Evolutionary conservation across 2,797 vertebrate genomes (phyloP), one percentile per base, ranked within the genome.

Genomic region (Periophthalmus magnuspinnatus): DNA sequence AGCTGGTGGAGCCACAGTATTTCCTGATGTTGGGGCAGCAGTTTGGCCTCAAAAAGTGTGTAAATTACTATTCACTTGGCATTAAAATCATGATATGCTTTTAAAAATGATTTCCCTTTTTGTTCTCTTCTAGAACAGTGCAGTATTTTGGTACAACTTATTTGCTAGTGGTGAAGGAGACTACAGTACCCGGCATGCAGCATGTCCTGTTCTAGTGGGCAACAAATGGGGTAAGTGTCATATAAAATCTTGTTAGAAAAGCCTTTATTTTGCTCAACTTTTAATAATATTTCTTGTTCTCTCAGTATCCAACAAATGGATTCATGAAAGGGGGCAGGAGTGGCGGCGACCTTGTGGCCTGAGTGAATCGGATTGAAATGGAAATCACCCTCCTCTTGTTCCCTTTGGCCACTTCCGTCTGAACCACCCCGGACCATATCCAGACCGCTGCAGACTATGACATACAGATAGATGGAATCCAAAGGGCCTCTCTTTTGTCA

Each of bases 71-170:
- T 41, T 16, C 11, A 54, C 13, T 28, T 41, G 14, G 22, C 22
- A 13, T 5, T 24, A 56, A 28, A 45, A 56, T 22, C 3, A 6
- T 8, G 34, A 6, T 2, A 47, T 28, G 24, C 16, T 47, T 13
- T 55, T 58, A 32, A 45, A 45, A 14, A 1, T 11, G 45, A 14
- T 45, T 16, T 48, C 69, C 52, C 2, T 59, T 45, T 68, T 19
- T 58, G 79, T 36, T 77, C 21, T 74, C 5, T 69, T 81, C 5
- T 84, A 99, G 97, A 96, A 96, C 17, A 90, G 94, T 19, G 98
- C 97, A 24, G 98, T 99, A 56, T 99, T 99, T 93, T 99, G 97
- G 98, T 99, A 98, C 86, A 99, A 99, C 69, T 93, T 99, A 19
- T 98, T 99, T 76, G 81, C 96, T 34, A 99, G 95, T 0, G 98